phyloP scores from a whole-genome alignment of 2,888 invertebrate species.

The Malthinus seriepunctatus region DNA sequence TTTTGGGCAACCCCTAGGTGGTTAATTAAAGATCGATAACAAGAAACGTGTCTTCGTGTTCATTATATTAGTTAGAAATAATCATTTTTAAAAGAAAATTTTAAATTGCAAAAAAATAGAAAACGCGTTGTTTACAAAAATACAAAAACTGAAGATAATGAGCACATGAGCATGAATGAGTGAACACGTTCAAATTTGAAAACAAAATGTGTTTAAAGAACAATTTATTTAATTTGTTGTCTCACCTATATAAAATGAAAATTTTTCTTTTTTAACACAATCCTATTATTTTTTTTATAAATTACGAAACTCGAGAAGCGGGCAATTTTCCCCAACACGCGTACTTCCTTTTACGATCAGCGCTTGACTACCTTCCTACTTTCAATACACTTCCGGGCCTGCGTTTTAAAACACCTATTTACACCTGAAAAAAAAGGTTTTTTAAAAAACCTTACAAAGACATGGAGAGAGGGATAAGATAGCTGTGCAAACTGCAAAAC shows the following conservation, averaged over 20 bases:
- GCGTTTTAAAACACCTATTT: constrained; percentile 6
- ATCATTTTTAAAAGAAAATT: no score
- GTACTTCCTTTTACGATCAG: constrained; percentile 2
- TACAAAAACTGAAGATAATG: no score
- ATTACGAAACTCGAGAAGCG: neutral
- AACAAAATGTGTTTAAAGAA: neutral
- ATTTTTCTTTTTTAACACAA: neutral
- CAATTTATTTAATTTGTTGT: neutral
- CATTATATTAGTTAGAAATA: no score
- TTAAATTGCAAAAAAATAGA: no score
- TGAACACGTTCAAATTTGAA: neutral
- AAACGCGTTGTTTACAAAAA: no score
- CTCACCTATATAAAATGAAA: neutral
- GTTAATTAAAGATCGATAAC: constrained; percentile 17
- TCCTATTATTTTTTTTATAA: neutral
- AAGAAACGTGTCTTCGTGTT: neutral
- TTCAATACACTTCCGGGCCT: constrained; percentile 3
- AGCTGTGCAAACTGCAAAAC: no score
- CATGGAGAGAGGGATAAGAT: no score
- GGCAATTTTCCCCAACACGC: constrained; percentile 8
- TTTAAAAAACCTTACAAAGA: no score
- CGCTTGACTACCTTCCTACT: constrained; percentile 6
- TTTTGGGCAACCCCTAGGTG: constrained; percentile 23
- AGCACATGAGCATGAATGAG: no score
- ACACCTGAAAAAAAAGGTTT: neutral